These are phyloP conservation scores for Tetraodon nigroviridis DNA, from an alignment of 2,113 vertebrate genomes.

Conservation along the genomic window DNA sequence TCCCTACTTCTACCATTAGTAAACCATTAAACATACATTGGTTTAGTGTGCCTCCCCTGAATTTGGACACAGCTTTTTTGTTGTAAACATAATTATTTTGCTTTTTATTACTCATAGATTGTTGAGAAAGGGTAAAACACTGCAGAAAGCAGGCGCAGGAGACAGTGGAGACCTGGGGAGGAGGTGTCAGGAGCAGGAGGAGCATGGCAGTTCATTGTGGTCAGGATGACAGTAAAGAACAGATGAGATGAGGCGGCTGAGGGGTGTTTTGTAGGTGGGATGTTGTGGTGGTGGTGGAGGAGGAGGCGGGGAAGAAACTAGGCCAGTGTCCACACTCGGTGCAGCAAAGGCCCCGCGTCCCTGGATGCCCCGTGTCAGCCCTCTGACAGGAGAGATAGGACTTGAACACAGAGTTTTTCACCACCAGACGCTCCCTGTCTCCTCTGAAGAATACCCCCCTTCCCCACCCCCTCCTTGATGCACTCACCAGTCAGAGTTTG, in stretches of 20 bases:
- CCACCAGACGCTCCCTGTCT: slow-evolving; percentile 59
- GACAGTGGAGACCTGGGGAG: slow-evolving; percentile 3
- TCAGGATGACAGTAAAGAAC: slow-evolving; percentile 69
- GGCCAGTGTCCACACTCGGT: slow-evolving; percentile 75
- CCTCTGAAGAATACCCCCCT: slow-evolving; percentile 70
- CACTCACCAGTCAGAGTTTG: slow-evolving; percentile 73
- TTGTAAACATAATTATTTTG: too few species aligned
- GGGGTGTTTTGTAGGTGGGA: slow-evolving; percentile 67
- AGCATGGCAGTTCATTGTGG: slow-evolving; percentile 57
- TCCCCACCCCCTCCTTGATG: slow-evolving; percentile 22
- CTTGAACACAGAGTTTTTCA: slow-evolving; percentile 69
- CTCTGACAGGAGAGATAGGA: slow-evolving; percentile 76
- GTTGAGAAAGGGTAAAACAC: too few species aligned
- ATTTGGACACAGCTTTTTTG: background rate
- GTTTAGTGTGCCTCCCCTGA: background rate
- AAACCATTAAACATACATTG: too few species aligned
- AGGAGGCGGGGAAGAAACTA: slow-evolving; percentile 59
- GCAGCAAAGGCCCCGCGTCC: slow-evolving; percentile 69
- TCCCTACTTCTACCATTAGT: too few species aligned
- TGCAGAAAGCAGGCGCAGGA: background rate
- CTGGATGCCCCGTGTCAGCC: slow-evolving; percentile 70
- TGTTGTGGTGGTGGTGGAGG: slow-evolving; percentile 31
- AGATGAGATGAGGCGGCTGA: slow-evolving; percentile 67
- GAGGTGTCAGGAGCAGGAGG: slow-evolving; percentile 2
- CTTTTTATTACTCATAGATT: too few species aligned